These are phyloP conservation scores for Sinhomidia bicolor DNA, from an alignment of 2,888 invertebrate species.

Conservation along the genomic window DNA sequence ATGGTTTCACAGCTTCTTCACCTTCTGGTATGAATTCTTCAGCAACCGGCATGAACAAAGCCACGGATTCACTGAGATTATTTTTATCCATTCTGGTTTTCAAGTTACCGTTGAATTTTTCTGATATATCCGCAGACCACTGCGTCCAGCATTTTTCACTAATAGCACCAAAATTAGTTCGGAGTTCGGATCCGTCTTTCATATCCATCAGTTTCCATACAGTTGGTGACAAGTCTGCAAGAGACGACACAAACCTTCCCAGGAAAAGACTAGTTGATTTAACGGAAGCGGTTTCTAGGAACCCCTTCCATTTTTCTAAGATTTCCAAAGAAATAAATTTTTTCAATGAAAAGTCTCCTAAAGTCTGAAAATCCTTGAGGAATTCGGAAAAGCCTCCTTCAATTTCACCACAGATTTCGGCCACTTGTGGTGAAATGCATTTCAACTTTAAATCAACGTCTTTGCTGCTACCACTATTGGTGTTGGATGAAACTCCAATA, in stretches of 20 bases:
- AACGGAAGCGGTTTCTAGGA: conserved; percentile 42
- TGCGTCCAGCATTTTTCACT: conserved; percentile 74
- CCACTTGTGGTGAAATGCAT: conserved; percentile 76
- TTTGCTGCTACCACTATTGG: background rate
- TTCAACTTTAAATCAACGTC: conserved; percentile 78
- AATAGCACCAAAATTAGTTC: conserved; percentile 35
- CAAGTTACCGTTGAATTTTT: conserved; percentile 65
- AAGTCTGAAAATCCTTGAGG: conserved; percentile 69
- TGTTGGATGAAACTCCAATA: background rate
- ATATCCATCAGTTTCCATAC: conserved; percentile 78
- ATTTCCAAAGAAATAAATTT: conserved; percentile 74
- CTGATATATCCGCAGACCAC: conserved; percentile 54
- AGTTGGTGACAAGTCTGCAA: conserved; percentile 76
- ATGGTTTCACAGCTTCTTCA: conserved; percentile 76
- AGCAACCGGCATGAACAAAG: conserved; percentile 74
- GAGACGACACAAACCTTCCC: conserved; percentile 73
- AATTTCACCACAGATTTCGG: conserved; percentile 74
- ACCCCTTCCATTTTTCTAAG: conserved; percentile 61
- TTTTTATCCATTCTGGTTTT: conserved; percentile 45
- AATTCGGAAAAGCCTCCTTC: conserved; percentile 73
- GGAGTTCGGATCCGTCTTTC: conserved; percentile 68
- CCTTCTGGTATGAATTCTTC: conserved; percentile 73
- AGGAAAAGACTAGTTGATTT: conserved; percentile 70
- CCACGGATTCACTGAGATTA: conserved; percentile 26
- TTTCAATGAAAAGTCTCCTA: conserved; percentile 76